Evolutionary conservation across 92 coral and sea anemone species (phyloP), one percentile per base, ranked within the genome.

Genomic region (Phenganax marumi): DNA sequence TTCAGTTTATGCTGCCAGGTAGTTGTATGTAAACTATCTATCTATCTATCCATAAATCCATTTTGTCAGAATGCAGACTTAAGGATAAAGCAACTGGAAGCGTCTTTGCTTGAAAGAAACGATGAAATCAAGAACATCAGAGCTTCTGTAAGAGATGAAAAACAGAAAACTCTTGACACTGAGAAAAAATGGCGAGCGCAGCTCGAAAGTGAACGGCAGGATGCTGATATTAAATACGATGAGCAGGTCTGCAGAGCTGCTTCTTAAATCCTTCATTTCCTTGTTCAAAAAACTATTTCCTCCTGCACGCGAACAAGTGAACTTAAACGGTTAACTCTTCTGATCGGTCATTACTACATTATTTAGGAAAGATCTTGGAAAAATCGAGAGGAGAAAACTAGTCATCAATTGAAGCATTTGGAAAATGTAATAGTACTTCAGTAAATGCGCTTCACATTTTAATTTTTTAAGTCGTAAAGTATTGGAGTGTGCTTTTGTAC

Each of bases 301-400:
- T 11, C 17, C n/a, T 12, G 33, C 13, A 12, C 17, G 6, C 12
- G 17, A 23, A n/a, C 50, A 0, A n/a, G 1, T 25, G 16, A 23
- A 73, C 18, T 58, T 8, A 6, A 53, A 39, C 75, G 5, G 39
- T 9, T 24, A 7, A 7, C 24, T 25, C 1, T 33, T 33, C 46
- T 82, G 10, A 12, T 50, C 43, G 43, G 5, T 60, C 9, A 23
- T 22, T 43, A 39, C 19, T 53, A 11, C 18, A 22, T 52, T 60
- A 22, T 52, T 64, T 88, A 96, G 99, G 85, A 92, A 72, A 93
- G 93, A 22, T 23, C 89, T 8, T 52, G 88, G 68, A 92, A 90
- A 76, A 86, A 88, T 61, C 90, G 89, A 61, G 97, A 96, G 50
- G 76, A 80, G 22, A 71, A 85, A 70, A 77, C 82, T 1, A 69